Base-by-base conservation (phyloP, 2,888 invertebrate genomes). In the Cenopis cana region DNA sequence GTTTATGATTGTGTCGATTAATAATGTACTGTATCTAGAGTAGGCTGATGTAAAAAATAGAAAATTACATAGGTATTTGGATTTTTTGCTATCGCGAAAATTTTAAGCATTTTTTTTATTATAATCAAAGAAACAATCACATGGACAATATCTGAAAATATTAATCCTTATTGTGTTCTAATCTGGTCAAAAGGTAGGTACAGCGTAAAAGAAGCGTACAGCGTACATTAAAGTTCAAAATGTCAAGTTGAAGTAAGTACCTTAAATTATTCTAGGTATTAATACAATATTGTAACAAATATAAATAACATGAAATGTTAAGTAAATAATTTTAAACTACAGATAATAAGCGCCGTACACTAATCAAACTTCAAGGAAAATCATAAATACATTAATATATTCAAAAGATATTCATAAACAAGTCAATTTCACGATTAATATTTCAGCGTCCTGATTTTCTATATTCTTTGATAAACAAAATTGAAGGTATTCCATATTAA, bases 381-480 rank as follows among this genome's bases (percentile, higher is more conserved):
- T 69, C 29, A 57, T 38, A 60, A 57, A 69, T 69, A 69, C 50
- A 59, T 41, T 70, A 66, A 64, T 61, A 69, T 69, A 64, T 70
- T 60, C 54, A 49, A 59, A 17, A 46, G 65, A 52, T n/a, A 61
- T 62, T 54, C 65, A 70, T 66, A 54, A 66, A 60, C 59, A 66
- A 66, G 65, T 55, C 33, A 66, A 54, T 59, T 65, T 60, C 33
- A 20, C 59, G 46, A 54, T 70, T 70, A 70, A 70, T 70, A 70
- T 60, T 70, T 66, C 36, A 70, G 46, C 46, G 65, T 46, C 33
- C 33, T 49, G 29, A 54, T 66, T 65, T 65, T 18, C 46, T 33
- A 38, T 17, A 33, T 52, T 54, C 70, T 60, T 70, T 70, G 65
- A 60, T 60, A 70, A 70, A 60, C 52, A 60, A 38, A 38, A 52